Evolutionary conservation across 1,140 invertebrate genomes (phyloP), one percentile per base, ranked within the genome.

Genomic region (Nasonia vitripennis): DNA sequence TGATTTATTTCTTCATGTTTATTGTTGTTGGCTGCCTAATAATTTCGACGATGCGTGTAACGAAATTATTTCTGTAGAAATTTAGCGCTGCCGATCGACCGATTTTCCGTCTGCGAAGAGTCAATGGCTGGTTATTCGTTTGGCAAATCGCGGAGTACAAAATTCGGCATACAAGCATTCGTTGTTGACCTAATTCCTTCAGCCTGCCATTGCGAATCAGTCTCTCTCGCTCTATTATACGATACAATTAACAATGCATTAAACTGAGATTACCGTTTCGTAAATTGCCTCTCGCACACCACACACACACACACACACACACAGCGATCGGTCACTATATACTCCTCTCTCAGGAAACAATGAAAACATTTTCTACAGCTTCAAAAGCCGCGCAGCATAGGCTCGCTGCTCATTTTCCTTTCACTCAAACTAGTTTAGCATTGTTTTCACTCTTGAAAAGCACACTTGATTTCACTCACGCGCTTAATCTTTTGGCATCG

Each of bases 381-480:
- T 62, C 3, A 62, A 62, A 62, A 62, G 55, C 55, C 41, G 41
- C 41, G 41, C 14, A 62, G 34, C 5, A 37, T 37, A 37, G 55
- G 20, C 55, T 62, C 20, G 55, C 7, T 7, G 55, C 2, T 62
- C 55, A 62, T 62, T 62, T 62, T 62, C 55, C 55, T 62, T 62
- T 62, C 55, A 62, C 55, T 62, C 55, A 6, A n/a, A 62, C 55
- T n/a, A 20, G 55, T 62, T 62, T 62, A 62, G 55, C 55, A 62
- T 62, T 62, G 55, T 62, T 62, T 62, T 62, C 55, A 62, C 55
- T 62, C 55, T 62, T 62, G 55, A 17, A 62, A 62, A 62, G 55
- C 55, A 55, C 55, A 62, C 20, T 62, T n/a, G 41, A 17, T 48
- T 77, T 77, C 23, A 41, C 45, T 77, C 74, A 10, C 55, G 12